Percentiles rank a stretch among this genome's conserved stretches.
Evolutionary conservation across 2,113 vertebrate genomes (phyloP).

Genomic region (Paramisgurnus dabryanus): DNA sequence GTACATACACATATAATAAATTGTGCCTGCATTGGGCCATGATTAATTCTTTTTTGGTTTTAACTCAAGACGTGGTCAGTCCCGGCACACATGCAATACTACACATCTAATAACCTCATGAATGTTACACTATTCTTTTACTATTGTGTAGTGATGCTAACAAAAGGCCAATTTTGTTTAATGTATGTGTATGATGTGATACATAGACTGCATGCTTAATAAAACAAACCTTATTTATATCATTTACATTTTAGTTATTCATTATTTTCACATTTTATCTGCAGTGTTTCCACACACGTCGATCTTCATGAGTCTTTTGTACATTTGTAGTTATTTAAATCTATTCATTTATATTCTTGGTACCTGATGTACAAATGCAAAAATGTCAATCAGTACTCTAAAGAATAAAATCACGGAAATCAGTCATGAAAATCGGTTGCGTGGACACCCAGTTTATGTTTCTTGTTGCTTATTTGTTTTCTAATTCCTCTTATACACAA

Average conservation of each 20-base stretch:
- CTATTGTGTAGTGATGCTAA: slow-evolving; percentile 55
- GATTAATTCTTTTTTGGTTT: neutral
- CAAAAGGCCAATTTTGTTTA: slow-evolving; percentile 30
- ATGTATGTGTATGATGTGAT: slow-evolving; percentile 52
- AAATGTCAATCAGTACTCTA: too few species aligned
- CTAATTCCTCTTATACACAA: too few species aligned
- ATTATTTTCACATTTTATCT: slow-evolving; percentile 14
- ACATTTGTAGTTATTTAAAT: too few species aligned
- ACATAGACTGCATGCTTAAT: slow-evolving; percentile 65
- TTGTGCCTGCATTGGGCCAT: too few species aligned
- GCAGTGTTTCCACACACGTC: neutral
- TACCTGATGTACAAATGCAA: too few species aligned
- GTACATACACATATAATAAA: too few species aligned
- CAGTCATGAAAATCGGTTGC: too few species aligned
- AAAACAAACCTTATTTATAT: slow-evolving; percentile 16
- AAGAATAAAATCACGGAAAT: too few species aligned
- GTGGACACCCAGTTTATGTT: neutral
- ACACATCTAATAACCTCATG: slow-evolving; percentile 18
- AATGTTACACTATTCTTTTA: slow-evolving; percentile 11
- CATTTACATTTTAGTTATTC: slow-evolving; percentile 24
- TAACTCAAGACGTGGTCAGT: neutral
- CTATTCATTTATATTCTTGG: too few species aligned
- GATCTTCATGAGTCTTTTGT: too few species aligned
- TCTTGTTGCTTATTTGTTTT: too few species aligned
- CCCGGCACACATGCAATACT: slow-evolving; percentile 33